A percentile compares a stretch with the other conserved stretches of the same genome.
Evolutionary conservation across 2,113 vertebrate genomes (phyloP).

Genomic region (Condylura cristata): DNA sequence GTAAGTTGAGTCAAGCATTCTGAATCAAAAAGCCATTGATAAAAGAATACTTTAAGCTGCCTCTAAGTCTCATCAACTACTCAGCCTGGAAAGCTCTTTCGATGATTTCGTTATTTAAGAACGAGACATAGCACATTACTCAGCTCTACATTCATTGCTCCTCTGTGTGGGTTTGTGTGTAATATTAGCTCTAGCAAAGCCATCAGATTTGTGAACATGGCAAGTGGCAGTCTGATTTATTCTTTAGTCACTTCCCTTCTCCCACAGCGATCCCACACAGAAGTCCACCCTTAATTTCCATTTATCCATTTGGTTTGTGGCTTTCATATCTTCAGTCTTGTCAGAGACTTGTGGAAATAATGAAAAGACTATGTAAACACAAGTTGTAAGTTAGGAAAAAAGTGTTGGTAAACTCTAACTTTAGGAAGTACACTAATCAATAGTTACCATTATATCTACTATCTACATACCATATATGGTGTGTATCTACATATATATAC

Average conservation of each 20-base stretch:
- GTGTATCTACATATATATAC: no score
- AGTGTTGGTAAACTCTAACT: not conserved
- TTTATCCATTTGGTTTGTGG: not conserved
- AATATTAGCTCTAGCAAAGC: not conserved
- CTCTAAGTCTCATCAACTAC: not conserved
- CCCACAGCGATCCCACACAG: not conserved
- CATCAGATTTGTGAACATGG: not conserved
- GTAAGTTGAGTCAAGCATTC: not conserved
- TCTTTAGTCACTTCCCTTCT: not conserved
- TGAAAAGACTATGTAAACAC: not conserved
- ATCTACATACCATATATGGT: no score
- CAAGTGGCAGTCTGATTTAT: not conserved
- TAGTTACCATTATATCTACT: not conserved
- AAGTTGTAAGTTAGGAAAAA: slow-evolving; percentile 8
- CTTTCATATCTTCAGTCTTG: slow-evolving; percentile 25
- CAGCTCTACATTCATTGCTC: not conserved
- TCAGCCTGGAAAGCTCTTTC: not conserved
- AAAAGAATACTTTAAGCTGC: not conserved
- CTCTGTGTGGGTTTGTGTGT: not conserved
- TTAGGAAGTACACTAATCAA: not conserved
- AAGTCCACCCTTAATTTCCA: slow-evolving; percentile 2
- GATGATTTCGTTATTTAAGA: not conserved
- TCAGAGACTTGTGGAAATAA: slow-evolving; percentile 30
- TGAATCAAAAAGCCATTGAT: not conserved
- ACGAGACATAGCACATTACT: not conserved